Evolutionary conservation across 2,113 vertebrate species (phyloP).

Genomic region (Dinomys branickii): DNA sequence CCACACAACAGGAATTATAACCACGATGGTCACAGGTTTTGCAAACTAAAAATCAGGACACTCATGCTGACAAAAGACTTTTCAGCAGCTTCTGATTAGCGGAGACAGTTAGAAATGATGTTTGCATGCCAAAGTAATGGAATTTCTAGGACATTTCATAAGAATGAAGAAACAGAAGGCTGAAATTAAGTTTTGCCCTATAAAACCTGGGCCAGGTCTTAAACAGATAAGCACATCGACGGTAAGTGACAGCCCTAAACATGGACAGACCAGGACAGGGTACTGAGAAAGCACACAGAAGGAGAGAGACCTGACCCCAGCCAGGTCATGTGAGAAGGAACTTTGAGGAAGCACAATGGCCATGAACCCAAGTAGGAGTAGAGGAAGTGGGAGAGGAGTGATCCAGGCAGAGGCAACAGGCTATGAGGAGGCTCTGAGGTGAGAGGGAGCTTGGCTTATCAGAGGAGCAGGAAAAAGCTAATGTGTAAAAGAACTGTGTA

Average conservation of each 20-base stretch:
- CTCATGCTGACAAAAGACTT: constrained; percentile 26
- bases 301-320: background rate
- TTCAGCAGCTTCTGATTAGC: constrained; percentile 31
- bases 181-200: constrained; percentile 14
- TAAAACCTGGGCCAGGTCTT: background rate
- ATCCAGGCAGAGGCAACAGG: too few relatives aligned
- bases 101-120: constrained; percentile 10
- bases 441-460: background rate
- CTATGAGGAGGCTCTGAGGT: background rate
- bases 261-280: background rate
- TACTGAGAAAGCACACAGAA: background rate
- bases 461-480: background rate
- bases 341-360: background rate
- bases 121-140: constrained; percentile 43
- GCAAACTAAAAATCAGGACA: constrained; percentile 50
- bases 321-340: background rate
- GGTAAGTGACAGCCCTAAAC: background rate
- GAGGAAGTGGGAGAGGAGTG: background rate
- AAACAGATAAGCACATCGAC: background rate
- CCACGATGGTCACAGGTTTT: background rate
- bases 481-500: background rate
- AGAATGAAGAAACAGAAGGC: constrained; percentile 7
- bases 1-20: background rate
- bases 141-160: constrained; percentile 47
- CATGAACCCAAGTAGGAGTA: background rate